Percentiles rank a stretch among this genome's conserved stretches.
Conservation (phyloP, 1,140 invertebrate genomes). For the Apis laboriosa region DNA sequence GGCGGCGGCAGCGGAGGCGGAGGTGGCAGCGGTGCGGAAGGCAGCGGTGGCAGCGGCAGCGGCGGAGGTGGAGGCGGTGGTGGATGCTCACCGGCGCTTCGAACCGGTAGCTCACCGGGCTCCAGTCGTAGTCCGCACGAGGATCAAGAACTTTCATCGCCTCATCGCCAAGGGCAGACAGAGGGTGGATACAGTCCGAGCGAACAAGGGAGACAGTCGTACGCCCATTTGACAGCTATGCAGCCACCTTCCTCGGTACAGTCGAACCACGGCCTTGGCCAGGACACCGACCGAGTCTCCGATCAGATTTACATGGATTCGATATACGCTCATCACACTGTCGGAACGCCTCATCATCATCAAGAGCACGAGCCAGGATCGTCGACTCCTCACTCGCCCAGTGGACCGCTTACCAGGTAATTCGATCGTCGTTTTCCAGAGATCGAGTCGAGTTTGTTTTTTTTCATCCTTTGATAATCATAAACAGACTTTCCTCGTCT, state of each 20-base stretch:
- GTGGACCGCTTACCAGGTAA: constrained; percentile 70
- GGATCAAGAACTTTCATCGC: constrained; percentile 69
- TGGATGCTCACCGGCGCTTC: constrained; percentile 68
- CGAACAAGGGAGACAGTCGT: constrained; percentile 73
- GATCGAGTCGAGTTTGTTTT: no score
- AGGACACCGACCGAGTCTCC: constrained; percentile 67
- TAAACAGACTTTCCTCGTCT: not conserved
- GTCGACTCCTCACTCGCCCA: constrained; percentile 72
- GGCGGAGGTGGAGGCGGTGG: constrained; percentile 35
- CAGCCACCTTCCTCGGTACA: constrained; percentile 71
- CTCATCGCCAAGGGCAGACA: constrained; percentile 63
- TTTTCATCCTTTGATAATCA: not conserved
- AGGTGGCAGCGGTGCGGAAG: constrained; percentile 28
- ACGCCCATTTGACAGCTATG: constrained; percentile 77
- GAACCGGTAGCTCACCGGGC: constrained; percentile 75
- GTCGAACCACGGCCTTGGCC: constrained; percentile 61
- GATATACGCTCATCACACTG: constrained; percentile 71
- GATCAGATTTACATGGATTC: constrained; percentile 75
- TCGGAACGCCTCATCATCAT: constrained; percentile 67
- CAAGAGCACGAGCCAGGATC: constrained; percentile 73
- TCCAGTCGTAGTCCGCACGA: constrained; percentile 76
- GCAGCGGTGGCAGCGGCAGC: constrained; percentile 3
- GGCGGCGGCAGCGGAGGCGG: not conserved
- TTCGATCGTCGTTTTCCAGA: no score
- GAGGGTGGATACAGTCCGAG: constrained; percentile 71